phyloP scores from a whole-genome alignment of 1,140 invertebrate species.

The Drosophila lowei region DNA sequence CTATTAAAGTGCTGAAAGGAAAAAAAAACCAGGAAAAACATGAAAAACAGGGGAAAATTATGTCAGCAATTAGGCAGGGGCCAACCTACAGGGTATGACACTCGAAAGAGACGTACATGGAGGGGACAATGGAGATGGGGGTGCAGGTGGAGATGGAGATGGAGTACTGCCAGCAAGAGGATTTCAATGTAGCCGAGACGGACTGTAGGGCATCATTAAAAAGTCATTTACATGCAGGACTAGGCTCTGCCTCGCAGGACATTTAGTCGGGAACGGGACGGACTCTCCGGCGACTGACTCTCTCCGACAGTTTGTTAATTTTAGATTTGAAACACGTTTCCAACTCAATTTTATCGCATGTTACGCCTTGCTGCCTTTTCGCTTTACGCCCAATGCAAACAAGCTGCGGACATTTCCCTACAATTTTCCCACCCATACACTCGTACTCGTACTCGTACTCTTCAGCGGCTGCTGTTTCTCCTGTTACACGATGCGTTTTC shows the following conservation, averaged over 20 bases:
- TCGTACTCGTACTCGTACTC: no score
- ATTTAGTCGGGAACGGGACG: constrained; percentile 38
- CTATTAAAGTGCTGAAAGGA: constrained; percentile 53
- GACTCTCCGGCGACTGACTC: constrained; percentile 37
- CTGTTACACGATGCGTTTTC: no score
- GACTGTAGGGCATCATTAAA: constrained; percentile 69
- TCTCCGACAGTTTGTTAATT: constrained; percentile 69
- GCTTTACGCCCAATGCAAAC: constrained; percentile 56
- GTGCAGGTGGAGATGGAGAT: neutral
- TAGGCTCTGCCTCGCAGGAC: constrained; percentile 51
- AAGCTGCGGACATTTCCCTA: constrained; percentile 25
- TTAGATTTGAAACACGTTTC: constrained; percentile 80
- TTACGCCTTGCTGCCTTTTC: constrained; percentile 79
- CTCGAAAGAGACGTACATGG: constrained; percentile 35
- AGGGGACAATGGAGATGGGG: neutral
- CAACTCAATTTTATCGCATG: constrained; percentile 81
- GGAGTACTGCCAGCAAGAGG: constrained; percentile 3
- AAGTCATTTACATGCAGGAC: constrained; percentile 79
- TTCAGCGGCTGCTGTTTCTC: no score
- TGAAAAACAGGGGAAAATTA: constrained; percentile 42
- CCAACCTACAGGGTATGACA: constrained; percentile 51
- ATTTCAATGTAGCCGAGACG: neutral
- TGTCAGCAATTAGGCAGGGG: constrained; percentile 66
- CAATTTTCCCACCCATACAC: neutral
- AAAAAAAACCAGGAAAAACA: constrained; percentile 13